Conservation (phyloP, 2,797 vertebrate genomes). For the Dendrocincla fuliginosa region DNA sequence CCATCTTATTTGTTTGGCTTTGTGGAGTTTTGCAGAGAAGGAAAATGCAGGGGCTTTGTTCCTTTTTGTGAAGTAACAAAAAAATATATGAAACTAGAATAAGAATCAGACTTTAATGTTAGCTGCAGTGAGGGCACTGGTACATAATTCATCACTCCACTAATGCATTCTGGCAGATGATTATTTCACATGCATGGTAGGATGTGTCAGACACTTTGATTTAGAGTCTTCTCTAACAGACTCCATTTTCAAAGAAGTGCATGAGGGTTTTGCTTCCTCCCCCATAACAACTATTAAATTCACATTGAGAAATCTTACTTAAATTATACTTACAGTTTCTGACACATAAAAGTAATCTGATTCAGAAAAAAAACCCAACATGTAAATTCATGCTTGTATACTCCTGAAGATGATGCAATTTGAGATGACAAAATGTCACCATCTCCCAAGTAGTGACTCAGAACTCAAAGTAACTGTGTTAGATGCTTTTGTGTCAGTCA, state of each 20-base stretch:
- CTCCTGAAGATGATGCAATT: not conserved
- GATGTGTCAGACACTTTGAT: constrained; percentile 28
- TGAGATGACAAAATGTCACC: not conserved
- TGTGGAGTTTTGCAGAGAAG: not conserved
- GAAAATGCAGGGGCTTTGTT: not conserved
- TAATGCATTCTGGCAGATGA: constrained; percentile 10
- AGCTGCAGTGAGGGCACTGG: not conserved
- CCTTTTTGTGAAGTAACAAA: not conserved
- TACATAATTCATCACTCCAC: constrained; percentile 1
- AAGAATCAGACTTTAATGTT: not conserved
- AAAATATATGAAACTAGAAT: not conserved
- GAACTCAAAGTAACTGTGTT: not conserved
- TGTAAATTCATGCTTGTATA: not conserved
- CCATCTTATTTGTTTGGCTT: not conserved
- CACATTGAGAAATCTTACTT: not conserved
- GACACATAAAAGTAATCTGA: not conserved
- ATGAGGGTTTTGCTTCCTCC: not conserved
- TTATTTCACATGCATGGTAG: constrained; percentile 23
- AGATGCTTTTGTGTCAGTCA: not conserved
- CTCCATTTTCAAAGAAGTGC: not conserved
- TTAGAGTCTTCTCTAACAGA: constrained; percentile 12
- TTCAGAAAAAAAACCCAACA: not conserved
- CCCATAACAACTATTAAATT: not conserved
- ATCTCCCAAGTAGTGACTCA: not conserved
- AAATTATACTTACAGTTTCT: not conserved